Evolutionary conservation across 2,888 invertebrate genomes (phyloP).

Genomic region (Helobdella robusta): DNA sequence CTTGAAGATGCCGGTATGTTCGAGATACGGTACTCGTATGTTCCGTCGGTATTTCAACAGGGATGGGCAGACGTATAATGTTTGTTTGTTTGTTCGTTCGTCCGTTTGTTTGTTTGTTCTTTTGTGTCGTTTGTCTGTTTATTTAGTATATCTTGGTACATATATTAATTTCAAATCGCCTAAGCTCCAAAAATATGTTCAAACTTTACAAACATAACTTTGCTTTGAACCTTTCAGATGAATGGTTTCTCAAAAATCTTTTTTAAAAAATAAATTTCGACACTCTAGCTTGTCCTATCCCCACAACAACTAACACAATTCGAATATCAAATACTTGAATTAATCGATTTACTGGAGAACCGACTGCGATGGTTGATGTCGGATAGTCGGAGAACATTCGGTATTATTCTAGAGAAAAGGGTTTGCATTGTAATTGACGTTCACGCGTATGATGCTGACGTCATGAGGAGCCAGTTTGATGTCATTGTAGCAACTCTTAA

Average conservation of each 20-base stretch:
- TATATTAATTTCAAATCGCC: background rate
- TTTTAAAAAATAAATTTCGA: too few relatives aligned
- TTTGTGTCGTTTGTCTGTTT: background rate
- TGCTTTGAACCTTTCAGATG: background rate
- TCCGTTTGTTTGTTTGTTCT: too few relatives aligned
- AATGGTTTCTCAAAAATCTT: background rate
- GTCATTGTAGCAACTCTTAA: constrained; percentile 43
- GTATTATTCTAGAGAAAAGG: constrained; percentile 46
- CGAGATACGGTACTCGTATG: constrained; percentile 43
- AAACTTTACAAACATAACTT: background rate
- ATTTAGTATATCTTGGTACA: background rate
- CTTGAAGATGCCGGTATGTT: constrained; percentile 44
- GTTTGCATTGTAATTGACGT: constrained; percentile 47
- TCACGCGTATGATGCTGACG: background rate
- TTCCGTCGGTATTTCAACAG: constrained; percentile 41
- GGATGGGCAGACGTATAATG: constrained; percentile 47
- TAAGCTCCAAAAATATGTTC: background rate
- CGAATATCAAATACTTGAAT: constrained; percentile 32
- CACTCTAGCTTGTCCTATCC: constrained; percentile 43
- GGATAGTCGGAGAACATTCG: constrained; percentile 48
- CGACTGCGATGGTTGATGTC: constrained; percentile 48
- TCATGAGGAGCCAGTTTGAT: background rate
- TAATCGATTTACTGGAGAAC: constrained; percentile 37
- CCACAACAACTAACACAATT: constrained; percentile 43
- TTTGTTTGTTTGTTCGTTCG: too few relatives aligned